These are phyloP conservation scores for Acanthosoma haemorrhoidale DNA, from an alignment of 2,888 invertebrate genomes.

Conservation along the genomic window DNA sequence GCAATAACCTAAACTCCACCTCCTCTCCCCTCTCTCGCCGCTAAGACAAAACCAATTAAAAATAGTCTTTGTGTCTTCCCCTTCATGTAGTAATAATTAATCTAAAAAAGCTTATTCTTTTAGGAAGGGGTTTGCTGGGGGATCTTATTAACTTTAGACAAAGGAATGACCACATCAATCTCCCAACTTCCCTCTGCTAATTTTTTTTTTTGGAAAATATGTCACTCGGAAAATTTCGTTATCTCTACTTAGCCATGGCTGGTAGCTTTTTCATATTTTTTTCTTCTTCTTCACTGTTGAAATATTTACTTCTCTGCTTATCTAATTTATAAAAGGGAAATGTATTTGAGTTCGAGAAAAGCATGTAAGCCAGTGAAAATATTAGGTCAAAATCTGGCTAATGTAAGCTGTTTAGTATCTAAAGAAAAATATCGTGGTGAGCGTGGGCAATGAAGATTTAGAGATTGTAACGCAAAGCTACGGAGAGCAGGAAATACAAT, in stretches of 20 bases:
- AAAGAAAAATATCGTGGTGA: too few relatives aligned
- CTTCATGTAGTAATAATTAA: conserved; percentile 18
- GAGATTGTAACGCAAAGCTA: too few relatives aligned
- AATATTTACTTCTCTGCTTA: neutral
- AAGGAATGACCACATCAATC: conserved; percentile 16
- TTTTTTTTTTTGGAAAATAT: neutral
- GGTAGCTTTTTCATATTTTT: neutral
- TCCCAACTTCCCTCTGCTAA: neutral
- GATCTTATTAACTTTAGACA: conserved; percentile 15
- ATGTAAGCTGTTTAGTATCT: too few relatives aligned
- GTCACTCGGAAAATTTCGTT: conserved; percentile 5
- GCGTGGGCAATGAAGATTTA: too few relatives aligned
- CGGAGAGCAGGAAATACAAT: too few relatives aligned
- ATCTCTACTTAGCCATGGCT: neutral
- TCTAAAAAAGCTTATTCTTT: neutral
- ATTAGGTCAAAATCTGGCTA: too few relatives aligned
- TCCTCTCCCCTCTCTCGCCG: neutral
- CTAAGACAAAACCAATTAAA: conserved; percentile 27
- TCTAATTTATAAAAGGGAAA: too few relatives aligned
- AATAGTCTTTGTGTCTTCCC: conserved; percentile 11
- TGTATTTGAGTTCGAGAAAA: too few relatives aligned
- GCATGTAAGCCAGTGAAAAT: too few relatives aligned
- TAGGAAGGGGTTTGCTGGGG: neutral
- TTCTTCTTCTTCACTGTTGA: neutral
- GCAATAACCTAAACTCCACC: neutral